A percentile compares a stretch with the other conserved stretches of the same genome.
Evolutionary conservation across 23 tunicate genomes (phyloP).

Genomic region (Aplidium turbinatum): DNA sequence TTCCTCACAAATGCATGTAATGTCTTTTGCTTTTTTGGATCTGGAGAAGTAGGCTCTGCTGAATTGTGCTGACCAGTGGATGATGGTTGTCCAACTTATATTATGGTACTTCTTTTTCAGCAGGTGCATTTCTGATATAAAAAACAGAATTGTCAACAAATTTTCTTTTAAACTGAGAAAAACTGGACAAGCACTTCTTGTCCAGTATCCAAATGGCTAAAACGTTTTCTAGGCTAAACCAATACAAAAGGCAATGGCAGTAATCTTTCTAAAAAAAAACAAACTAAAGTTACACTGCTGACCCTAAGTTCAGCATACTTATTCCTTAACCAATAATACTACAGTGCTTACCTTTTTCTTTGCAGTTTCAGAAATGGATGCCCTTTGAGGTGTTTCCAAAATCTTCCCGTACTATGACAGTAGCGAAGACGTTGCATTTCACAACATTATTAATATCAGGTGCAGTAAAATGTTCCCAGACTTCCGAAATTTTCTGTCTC

Average conservation of each 20-base stretch:
- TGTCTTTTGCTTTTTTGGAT: slow-evolving; percentile 2
- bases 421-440: not conserved
- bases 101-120: too few species aligned
- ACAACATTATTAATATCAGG: not conserved
- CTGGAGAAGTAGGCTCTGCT: too few species aligned
- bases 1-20: not conserved
- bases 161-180: too few species aligned
- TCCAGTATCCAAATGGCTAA: too few species aligned
- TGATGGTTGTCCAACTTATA: too few species aligned
- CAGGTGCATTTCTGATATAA: too few species aligned
- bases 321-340: not conserved
- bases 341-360: not conserved
- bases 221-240: too few species aligned
- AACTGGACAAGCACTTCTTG: too few species aligned
- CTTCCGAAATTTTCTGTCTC: too few species aligned
- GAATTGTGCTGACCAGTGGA: too few species aligned
- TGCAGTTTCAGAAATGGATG: slow-evolving; percentile 1
- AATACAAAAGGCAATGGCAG: too few species aligned
- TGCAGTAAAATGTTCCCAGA: slow-evolving; percentile 2
- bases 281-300: not conserved
- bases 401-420: slow-evolving; percentile 5
- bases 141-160: too few species aligned
- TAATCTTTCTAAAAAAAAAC: not conserved
- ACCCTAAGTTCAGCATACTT: not conserved
- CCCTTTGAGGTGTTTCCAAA: not conserved